A percentile compares a stretch with the other conserved stretches of the same genome.
phyloP scores from a whole-genome alignment of 2,888 invertebrate species.

The Volucella inanis region DNA sequence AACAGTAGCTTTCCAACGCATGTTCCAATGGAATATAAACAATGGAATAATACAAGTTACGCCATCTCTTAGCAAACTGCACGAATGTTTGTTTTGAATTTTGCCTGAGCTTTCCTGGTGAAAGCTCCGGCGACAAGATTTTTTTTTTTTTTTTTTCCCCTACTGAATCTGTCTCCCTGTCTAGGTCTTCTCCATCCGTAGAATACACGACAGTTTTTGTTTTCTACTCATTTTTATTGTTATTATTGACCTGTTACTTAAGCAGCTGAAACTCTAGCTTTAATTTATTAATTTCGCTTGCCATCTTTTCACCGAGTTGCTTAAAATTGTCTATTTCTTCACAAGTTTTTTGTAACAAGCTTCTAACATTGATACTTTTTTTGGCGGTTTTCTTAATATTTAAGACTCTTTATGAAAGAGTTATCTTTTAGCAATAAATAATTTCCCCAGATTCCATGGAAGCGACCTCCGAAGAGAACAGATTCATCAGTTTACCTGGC shows the following conservation, averaged over 20 bases:
- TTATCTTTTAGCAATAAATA: not conserved
- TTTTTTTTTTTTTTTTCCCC: not conserved
- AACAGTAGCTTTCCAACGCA: no score
- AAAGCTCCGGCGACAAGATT: not conserved
- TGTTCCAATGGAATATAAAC: no score
- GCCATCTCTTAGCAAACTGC: no score
- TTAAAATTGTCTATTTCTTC: not conserved
- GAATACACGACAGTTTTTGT: not conserved
- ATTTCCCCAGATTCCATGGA: not conserved
- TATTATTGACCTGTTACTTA: no score
- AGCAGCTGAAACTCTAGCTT: no score
- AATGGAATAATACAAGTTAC: no score
- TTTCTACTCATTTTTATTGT: slow-evolving; percentile 1
- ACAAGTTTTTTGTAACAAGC: not conserved
- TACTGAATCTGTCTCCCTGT: not conserved
- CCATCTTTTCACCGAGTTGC: not conserved
- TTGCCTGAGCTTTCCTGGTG: no score
- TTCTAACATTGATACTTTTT: not conserved
- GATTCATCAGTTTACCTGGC: not conserved
- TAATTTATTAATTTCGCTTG: no score
- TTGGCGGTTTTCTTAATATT: not conserved
- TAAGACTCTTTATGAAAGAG: not conserved
- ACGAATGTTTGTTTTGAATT: no score
- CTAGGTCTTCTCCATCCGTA: slow-evolving; percentile 1
- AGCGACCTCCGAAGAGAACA: not conserved